Percentiles rank a stretch among this genome's conserved stretches.
phyloP scores from a whole-genome alignment of 2,113 vertebrate species.

The Smithornis capensis region DNA sequence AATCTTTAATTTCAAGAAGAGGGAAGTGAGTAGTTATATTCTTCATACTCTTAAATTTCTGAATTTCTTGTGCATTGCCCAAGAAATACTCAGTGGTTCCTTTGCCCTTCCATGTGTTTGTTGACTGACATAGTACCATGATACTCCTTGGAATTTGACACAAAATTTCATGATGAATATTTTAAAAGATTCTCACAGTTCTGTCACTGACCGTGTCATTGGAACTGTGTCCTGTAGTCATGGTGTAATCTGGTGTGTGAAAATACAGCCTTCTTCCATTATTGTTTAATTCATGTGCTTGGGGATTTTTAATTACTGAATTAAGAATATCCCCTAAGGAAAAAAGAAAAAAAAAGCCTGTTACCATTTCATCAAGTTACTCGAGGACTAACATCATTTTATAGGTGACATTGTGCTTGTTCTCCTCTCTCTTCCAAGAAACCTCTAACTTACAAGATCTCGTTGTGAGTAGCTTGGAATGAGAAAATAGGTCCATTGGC shows the following conservation, averaged over 20 bases:
- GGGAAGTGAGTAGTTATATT: not conserved
- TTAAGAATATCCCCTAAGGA: not conserved
- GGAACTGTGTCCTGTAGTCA: not conserved
- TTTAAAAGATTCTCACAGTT: not conserved
- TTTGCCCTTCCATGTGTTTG: not conserved
- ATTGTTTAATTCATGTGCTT: not conserved
- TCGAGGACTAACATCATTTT: conserved; percentile 37
- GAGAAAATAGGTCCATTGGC: not conserved
- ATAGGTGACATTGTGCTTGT: not conserved
- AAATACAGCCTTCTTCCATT: not conserved
- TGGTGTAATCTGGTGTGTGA: not conserved
- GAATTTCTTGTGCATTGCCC: not conserved
- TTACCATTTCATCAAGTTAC: conserved; percentile 17
- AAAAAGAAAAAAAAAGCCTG: not conserved
- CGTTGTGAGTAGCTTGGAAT: not conserved
- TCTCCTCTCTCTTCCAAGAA: not conserved
- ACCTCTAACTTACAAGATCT: not conserved
- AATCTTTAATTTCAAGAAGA: conserved; percentile 39
- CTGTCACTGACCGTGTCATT: not conserved
- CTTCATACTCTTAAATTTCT: not conserved
- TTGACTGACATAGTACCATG: not conserved
- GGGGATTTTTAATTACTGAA: not conserved
- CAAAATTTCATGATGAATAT: not conserved
- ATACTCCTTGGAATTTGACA: not conserved
- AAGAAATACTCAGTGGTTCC: not conserved